Evolutionary conservation across 2,888 invertebrate genomes (phyloP).

Genomic region (Dryococelus australis): DNA sequence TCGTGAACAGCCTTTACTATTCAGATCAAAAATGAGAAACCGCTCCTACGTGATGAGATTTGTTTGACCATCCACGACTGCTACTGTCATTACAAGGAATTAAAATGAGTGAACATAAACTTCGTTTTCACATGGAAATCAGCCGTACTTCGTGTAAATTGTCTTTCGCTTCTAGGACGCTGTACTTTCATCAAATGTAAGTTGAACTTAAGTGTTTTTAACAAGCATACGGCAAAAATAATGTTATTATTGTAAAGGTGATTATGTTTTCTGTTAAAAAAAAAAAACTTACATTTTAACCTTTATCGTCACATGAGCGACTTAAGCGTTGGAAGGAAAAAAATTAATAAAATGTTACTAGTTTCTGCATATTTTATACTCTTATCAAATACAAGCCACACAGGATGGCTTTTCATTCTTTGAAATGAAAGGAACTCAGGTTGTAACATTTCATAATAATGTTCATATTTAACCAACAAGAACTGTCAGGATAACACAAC

Average conservation of each 20-base stretch:
- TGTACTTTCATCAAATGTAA: too few species aligned
- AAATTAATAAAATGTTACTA: not conserved
- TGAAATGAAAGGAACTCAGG: constrained; percentile 6
- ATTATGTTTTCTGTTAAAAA: not conserved
- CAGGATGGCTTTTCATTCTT: constrained; percentile 6
- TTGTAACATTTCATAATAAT: not conserved
- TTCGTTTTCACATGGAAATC: too few species aligned
- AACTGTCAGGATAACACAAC: not conserved
- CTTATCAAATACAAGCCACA: constrained; percentile 1
- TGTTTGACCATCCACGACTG: too few species aligned
- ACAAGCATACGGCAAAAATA: not conserved
- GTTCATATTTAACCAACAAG: not conserved
- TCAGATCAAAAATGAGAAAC: too few species aligned
- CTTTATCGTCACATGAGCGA: not conserved
- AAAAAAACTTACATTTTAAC: not conserved
- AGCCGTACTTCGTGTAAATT: too few species aligned
- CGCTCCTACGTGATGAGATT: too few species aligned
- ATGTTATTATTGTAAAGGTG: not conserved
- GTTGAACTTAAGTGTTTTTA: not conserved
- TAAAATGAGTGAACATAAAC: too few species aligned
- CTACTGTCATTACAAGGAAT: too few species aligned
- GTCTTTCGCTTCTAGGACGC: too few species aligned
- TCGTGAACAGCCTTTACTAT: too few species aligned
- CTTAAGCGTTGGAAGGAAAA: not conserved
- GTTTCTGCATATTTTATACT: not conserved